Conservation (phyloP, 2,797 vertebrate genomes). For the Gorsachius magnificus region DNA sequence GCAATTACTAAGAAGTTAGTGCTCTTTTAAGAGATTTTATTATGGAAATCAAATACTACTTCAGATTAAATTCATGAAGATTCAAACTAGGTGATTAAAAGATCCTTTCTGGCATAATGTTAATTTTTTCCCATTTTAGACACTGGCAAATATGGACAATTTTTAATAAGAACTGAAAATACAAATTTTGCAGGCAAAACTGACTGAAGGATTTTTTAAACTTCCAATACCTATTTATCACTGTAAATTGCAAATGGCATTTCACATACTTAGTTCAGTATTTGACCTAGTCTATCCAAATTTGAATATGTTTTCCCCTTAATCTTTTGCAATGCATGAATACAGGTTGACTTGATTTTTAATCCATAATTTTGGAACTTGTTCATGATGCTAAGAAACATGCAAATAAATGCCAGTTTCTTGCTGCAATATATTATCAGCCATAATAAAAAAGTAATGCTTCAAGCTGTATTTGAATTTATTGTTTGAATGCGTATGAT, state of each 20-base stretch:
- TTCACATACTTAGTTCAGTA: neutral
- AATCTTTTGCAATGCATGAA: neutral
- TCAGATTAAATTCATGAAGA: neutral
- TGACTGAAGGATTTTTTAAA: neutral
- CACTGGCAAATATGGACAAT: neutral
- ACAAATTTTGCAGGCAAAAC: neutral
- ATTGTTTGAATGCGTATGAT: neutral
- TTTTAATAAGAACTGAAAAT: neutral
- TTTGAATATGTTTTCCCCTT: neutral
- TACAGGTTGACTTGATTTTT: constrained; percentile 4
- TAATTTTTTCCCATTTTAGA: neutral
- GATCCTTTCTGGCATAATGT: neutral
- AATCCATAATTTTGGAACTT: constrained; percentile 15
- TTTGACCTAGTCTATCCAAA: neutral
- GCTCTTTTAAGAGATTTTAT: neutral
- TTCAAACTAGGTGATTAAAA: neutral
- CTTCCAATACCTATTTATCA: neutral
- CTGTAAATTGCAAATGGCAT: neutral
- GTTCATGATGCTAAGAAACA: neutral
- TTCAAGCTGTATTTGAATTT: neutral
- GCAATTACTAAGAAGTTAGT: neutral
- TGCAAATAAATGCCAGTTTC: constrained; percentile 12
- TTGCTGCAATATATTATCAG: neutral
- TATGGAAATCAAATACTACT: neutral
- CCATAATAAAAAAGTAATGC: constrained; percentile 7